Base-by-base conservation (phyloP, 2,888 invertebrate genomes). In the Nymphalis c-album region DNA sequence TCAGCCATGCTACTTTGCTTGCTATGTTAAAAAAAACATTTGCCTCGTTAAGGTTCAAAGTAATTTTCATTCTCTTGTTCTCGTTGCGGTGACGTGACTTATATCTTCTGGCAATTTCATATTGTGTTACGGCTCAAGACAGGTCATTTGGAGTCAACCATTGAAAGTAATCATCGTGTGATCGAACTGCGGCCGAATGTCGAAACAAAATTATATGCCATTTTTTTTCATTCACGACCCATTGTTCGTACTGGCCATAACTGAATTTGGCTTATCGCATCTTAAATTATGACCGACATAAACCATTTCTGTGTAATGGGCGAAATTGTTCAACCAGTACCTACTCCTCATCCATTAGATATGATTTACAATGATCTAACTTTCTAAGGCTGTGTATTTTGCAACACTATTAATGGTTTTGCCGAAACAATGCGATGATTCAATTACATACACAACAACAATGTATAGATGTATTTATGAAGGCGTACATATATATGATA, bases 211-310 rank as follows among this genome's bases (percentile, higher is more conserved):
- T 86, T 86, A 85, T 79, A 78, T 74, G 77, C 79, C 77, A 83
- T 84, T 84, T 84, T 84, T 85, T 61, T 77, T 57, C 76, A 75
- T 81, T 80, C 78, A 80, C 77, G 77, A 79, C 69, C 82, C 73
- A 86, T 88, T 87, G 87, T 87, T 83, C 80, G 78, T 76, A 70
- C 74, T 72, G 72, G 55, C 70, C 75, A 77, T 77, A 78, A 78
- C 80, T 77, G 78, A 74, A 74, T 77, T 77, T 75, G 77, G 78
- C 76, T 84, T 84, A 85, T 87, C 85, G 80, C 79, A 75, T 76
- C 76, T 80, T 72, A 85, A 87, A 85, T 87, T 84, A 87, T 82
- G 83, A 85, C 77, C 80, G 74, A 73, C 76, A 71, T 71, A 75
- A 74, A 75, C 72, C 74, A 76, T 77, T 80, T 80, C 73, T 73